Percentiles rank a stretch among this genome's conserved stretches.
Evolutionary conservation across 23 tunicate genomes (phyloP).

Genomic region (Ciona savignyi): DNA sequence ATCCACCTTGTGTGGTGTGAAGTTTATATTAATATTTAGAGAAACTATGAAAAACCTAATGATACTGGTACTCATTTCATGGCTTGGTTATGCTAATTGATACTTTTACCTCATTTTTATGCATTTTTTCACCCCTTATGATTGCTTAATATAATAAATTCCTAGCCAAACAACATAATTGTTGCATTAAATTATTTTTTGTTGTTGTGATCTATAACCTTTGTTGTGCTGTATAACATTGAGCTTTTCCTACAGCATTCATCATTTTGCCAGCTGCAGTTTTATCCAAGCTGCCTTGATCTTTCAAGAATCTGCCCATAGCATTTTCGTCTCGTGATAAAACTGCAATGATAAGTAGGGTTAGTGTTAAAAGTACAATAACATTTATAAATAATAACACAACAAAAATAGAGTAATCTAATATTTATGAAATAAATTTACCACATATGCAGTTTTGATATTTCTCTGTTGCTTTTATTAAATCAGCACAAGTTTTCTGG

Average conservation of each 20-base stretch:
- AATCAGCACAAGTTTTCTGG: slow-evolving; percentile 66
- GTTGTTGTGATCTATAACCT: no score
- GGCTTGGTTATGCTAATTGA: no score
- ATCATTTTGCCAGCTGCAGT: slow-evolving; percentile 95
- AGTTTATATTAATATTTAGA: no score
- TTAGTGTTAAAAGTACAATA: slow-evolving; percentile 1
- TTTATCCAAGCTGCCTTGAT: slow-evolving; percentile 76
- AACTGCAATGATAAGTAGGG: no score
- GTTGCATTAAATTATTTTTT: no score
- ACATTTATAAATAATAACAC: not conserved
- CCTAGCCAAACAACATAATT: no score
- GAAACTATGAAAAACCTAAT: no score
- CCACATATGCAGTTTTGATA: slow-evolving; percentile 84
- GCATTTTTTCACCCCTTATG: no score
- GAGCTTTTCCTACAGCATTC: slow-evolving; percentile 89
- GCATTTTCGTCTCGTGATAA: slow-evolving; percentile 89
- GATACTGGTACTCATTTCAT: no score
- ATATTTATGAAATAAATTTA: slow-evolving; percentile 28
- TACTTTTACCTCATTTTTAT: no score
- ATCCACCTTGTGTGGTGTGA: no score
- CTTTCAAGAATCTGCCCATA: slow-evolving; percentile 88
- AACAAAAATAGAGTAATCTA: not conserved
- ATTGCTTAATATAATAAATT: no score
- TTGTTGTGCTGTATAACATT: slow-evolving; percentile 80
- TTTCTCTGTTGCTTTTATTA: slow-evolving; percentile 57